phyloP scores from a whole-genome alignment of 1,140 invertebrate species.

The Caenorhabditis elegans region WBcel235 BX284604.4:8136501-8137000 shows the following conservation, averaged over 20 bases:
- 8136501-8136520: not conserved
- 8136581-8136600: not conserved
- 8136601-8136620: constrained; percentile 18
- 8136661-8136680: not conserved
- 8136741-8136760: constrained; percentile 29
- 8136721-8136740: constrained; percentile 21
- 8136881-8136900: constrained; percentile 65
- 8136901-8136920: constrained; percentile 60
- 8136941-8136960: constrained; percentile 60
- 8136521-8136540: not conserved
- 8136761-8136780: constrained; percentile 26
- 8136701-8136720: constrained; percentile 28
- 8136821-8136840: constrained; percentile 57
- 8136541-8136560: not conserved
- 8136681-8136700: constrained; percentile 23
- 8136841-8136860: constrained; percentile 54
- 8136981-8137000: too few relatives aligned
- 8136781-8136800: not conserved
- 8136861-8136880: constrained; percentile 55
- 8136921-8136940: constrained; percentile 59
- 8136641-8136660: constrained; percentile 14
- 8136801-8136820: constrained; percentile 23
- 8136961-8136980: not conserved
- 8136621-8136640: not conserved
- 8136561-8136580: not conserved